These are phyloP conservation scores for Gisinianus flammeolus DNA, from an alignment of 2,888 invertebrate genomes.

Conservation along the genomic window DNA sequence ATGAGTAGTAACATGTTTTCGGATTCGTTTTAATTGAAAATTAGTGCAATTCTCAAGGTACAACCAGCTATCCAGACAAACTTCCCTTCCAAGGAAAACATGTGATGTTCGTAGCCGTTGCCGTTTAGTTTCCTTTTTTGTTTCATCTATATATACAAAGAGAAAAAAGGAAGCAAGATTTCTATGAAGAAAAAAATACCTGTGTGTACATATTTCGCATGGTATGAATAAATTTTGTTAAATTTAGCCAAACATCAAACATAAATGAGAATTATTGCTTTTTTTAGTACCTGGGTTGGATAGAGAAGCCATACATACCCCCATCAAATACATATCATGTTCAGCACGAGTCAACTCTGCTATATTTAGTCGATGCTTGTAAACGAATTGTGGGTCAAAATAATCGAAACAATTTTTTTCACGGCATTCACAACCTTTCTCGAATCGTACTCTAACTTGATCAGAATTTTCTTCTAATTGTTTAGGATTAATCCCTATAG, in stretches of 20 bases:
- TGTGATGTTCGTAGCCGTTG: slow-evolving; percentile 76
- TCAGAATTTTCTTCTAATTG: slow-evolving; percentile 74
- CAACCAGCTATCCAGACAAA: slow-evolving; percentile 78
- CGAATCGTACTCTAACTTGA: slow-evolving; percentile 65
- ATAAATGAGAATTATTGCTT: too few species aligned
- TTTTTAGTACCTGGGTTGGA: slow-evolving; percentile 75
- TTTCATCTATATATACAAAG: too few species aligned
- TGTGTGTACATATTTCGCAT: too few species aligned
- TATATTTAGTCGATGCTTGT: slow-evolving; percentile 76
- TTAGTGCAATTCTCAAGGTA: slow-evolving; percentile 81
- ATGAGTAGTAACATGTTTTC: slow-evolving; percentile 79
- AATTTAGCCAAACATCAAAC: too few species aligned
- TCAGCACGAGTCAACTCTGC: slow-evolving; percentile 80
- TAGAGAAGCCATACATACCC: slow-evolving; percentile 81
- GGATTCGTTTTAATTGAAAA: slow-evolving; percentile 77
- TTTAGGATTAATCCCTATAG: slow-evolving; percentile 67
- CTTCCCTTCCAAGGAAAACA: slow-evolving; percentile 69
- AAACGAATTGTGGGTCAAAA: slow-evolving; percentile 76
- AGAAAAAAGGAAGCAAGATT: too few species aligned
- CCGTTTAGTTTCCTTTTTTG: too few species aligned
- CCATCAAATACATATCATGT: slow-evolving; percentile 85
- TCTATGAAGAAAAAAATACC: too few species aligned
- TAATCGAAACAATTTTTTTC: slow-evolving; percentile 72
- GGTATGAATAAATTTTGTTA: too few species aligned
- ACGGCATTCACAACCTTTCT: slow-evolving; percentile 77